These are phyloP conservation scores for Pseudochirops cupreus DNA, from an alignment of 2,797 vertebrate genomes.

Conservation along the genomic window DNA sequence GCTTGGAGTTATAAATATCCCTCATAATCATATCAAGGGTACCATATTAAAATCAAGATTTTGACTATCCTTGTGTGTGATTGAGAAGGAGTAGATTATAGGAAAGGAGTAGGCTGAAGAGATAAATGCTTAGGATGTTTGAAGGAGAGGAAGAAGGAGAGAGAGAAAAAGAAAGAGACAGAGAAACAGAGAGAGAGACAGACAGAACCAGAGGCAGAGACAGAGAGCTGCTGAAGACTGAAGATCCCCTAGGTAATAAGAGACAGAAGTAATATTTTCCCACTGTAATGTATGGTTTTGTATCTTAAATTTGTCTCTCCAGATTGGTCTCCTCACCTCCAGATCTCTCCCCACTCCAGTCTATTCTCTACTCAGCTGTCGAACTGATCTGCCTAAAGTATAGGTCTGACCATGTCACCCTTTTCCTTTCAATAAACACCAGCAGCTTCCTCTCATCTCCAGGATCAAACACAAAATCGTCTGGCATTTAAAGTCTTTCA, in stretches of 20 bases:
- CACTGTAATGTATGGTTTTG: neutral
- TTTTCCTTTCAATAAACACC: neutral
- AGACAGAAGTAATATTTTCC: neutral
- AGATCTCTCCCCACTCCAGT: neutral
- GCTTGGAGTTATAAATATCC: no score
- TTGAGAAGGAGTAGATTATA: no score
- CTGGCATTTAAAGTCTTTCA: neutral
- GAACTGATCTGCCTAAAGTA: neutral
- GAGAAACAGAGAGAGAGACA: no score
- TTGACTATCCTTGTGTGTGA: no score
- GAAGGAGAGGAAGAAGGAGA: no score
- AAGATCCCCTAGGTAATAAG: neutral
- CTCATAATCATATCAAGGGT: no score
- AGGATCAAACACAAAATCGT: neutral
- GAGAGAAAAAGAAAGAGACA: no score
- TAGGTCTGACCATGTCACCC: neutral
- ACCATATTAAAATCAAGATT: no score
- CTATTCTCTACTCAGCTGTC: neutral
- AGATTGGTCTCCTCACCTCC: neutral
- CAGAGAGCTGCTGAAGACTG: neutral
- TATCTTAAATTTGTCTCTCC: neutral
- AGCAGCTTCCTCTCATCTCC: neutral
- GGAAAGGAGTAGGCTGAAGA: no score
- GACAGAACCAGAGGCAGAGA: no score
- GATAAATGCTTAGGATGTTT: no score